Base-by-base conservation (phyloP, 23 tunicate genomes). In the Clavelina lepadiformis region DNA sequence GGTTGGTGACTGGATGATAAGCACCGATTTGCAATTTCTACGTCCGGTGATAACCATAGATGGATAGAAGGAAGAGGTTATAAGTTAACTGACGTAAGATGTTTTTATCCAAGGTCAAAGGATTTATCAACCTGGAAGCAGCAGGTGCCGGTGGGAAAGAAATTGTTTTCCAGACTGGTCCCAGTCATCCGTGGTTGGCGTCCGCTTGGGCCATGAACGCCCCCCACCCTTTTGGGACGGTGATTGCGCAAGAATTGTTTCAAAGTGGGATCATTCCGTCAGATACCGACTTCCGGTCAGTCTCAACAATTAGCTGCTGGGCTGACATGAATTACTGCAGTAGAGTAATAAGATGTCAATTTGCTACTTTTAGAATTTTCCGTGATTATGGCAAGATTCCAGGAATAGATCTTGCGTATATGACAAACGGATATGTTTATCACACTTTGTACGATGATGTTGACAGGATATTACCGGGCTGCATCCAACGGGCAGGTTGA, bases 121-220 rank as follows among this genome's bases (percentile, higher is more conserved):
- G 87, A 8, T 88, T 88, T 57, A 80, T 88, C 2, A 88, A 88
- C 34, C 62, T 88, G 29, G 96, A 88, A 74, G 96, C 96, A 29
- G 96, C 96, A 18, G 96, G 96, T n/a, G 96, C 96, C 0, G 96
- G 96, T 2, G 96, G 96, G 38, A 88, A 88, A 61, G 96, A 88
- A 68, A 64, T 88, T 53, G 78, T 88, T 15, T 88, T 88, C 37
- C 96, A 88, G 60, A 88, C 96, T 47, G 96, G 96, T 5, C 96
- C 96, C 13, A 56, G 63, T 29, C 74, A 74, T 50, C 96, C 96
- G 23, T 88, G 96, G 96, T 36, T 88, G 28, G 81, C 74, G 0
- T 46, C 49, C 62, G 65, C 87, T 3, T 88, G 96, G 96, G 71
- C 81, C 13, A 67, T 69, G 8, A 46, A 88, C 46, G 96, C 96